Evolutionary conservation across 1,140 invertebrate species (phyloP).

Genomic region (Anthonomus grandis): DNA sequence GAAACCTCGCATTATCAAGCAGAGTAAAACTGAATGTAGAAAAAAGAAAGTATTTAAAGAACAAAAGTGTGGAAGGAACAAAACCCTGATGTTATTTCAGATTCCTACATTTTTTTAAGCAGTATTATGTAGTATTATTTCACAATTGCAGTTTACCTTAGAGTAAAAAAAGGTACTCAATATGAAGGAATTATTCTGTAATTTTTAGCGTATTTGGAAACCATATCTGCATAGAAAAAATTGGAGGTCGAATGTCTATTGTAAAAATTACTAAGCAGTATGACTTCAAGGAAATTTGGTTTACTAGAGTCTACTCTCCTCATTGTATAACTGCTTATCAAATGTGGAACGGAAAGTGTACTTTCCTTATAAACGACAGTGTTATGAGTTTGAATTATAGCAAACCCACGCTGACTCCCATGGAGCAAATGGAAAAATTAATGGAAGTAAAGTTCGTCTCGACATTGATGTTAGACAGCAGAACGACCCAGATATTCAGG

Average conservation of each 20-base stretch:
- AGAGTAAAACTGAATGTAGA: too few species aligned
- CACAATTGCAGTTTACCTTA: too few species aligned
- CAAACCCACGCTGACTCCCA: conserved; percentile 28
- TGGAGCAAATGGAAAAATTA: conserved; percentile 30
- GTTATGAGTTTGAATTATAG: conserved; percentile 38
- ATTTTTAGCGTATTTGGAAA: conserved; percentile 41
- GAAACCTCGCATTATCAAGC: too few species aligned
- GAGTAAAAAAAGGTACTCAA: neutral
- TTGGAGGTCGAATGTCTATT: conserved; percentile 40
- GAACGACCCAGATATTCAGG: conserved; percentile 35
- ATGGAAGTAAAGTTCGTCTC: conserved; percentile 32
- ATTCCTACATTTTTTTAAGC: too few species aligned
- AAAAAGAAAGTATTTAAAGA: too few species aligned
- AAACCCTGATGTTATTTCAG: too few species aligned
- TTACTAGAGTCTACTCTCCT: conserved; percentile 43
- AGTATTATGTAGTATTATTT: too few species aligned
- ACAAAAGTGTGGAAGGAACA: too few species aligned
- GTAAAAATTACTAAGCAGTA: conserved; percentile 27
- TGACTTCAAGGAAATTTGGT: conserved; percentile 39
- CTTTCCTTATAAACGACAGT: conserved; percentile 40
- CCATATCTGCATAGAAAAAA: conserved; percentile 42
- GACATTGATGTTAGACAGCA: conserved; percentile 22
- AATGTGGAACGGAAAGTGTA: conserved; percentile 43
- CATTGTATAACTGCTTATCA: conserved; percentile 40
- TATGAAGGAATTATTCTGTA: too few species aligned